phyloP scores from a whole-genome alignment of 2,888 invertebrate genomes.

The Cephus nigrinus region DNA sequence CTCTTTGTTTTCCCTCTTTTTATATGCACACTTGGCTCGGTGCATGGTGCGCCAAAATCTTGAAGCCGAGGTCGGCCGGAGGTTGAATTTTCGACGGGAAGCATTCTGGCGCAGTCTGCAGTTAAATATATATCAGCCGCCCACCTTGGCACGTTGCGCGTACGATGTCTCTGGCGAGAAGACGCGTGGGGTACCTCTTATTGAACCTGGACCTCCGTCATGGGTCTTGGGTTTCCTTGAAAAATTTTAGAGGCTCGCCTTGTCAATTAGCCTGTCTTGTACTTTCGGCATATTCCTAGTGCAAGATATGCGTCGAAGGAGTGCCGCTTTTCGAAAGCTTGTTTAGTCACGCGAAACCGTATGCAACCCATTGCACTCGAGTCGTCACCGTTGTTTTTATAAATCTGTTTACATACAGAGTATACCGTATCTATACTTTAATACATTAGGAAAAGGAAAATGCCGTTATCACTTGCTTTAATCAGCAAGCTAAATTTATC shows the following conservation, averaged over 20 bases:
- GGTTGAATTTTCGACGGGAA: constrained; percentile 39
- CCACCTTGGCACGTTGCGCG: background rate
- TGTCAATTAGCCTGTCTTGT: background rate
- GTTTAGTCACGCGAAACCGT: background rate
- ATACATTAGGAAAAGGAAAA: background rate
- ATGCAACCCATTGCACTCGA: background rate
- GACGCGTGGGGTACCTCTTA: background rate
- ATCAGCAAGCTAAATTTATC: background rate
- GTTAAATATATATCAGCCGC: constrained; percentile 26
- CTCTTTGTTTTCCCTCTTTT: background rate
- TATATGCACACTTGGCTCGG: background rate
- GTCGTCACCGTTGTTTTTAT: background rate
- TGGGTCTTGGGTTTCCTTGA: background rate
- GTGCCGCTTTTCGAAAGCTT: background rate
- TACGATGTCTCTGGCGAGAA: background rate
- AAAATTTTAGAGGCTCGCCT: background rate
- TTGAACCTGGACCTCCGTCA: background rate
- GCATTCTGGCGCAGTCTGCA: constrained; percentile 32
- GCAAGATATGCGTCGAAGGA: background rate
- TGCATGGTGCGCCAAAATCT: constrained; percentile 16
- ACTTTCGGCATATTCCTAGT: background rate
- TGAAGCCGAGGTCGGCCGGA: constrained; percentile 30
- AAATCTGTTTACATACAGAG: background rate
- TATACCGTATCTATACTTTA: background rate
- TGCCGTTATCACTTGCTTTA: background rate